Evolutionary conservation across 2,113 vertebrate genomes (phyloP).

Genomic region (Ailurus styani): DNA sequence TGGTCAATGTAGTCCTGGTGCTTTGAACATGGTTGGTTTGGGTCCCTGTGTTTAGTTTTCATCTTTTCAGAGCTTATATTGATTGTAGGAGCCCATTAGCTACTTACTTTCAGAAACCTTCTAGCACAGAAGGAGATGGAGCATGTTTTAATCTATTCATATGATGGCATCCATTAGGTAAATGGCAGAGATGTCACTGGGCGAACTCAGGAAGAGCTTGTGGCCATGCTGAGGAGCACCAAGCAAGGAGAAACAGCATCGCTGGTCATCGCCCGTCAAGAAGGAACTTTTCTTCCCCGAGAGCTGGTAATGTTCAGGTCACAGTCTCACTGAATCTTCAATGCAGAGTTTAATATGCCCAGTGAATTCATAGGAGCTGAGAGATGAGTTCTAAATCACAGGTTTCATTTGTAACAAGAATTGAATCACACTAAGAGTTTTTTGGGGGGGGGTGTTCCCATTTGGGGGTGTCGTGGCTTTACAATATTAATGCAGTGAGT

Average conservation of each 20-base stretch:
- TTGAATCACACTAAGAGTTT: neutral
- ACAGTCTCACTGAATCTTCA: neutral
- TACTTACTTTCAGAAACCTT: neutral
- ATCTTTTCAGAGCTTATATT: neutral
- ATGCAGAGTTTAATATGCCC: neutral
- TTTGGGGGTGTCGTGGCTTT: neutral
- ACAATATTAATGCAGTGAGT: neutral
- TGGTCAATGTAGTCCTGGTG: neutral
- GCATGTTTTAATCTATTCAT: neutral
- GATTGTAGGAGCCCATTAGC: neutral
- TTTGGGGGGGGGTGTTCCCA: neutral
- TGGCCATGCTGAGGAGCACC: slow-evolving; percentile 94
- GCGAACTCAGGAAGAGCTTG: slow-evolving; percentile 93
- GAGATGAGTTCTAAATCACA: neutral
- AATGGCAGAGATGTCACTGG: slow-evolving; percentile 92
- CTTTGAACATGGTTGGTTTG: neutral
- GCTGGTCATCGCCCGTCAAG: slow-evolving; percentile 90
- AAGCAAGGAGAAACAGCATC: slow-evolving; percentile 92
- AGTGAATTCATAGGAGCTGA: neutral
- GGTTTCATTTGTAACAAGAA: neutral
- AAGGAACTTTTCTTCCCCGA: slow-evolving; percentile 92
- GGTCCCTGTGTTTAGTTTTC: neutral
- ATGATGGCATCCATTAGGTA: slow-evolving; percentile 81
- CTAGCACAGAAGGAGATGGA: neutral
- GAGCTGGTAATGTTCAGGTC: slow-evolving; percentile 91